Evolutionary conservation across 2,888 invertebrate genomes (phyloP), one percentile per base, ranked within the genome.

Genomic region (Nemapogon koenigi): DNA sequence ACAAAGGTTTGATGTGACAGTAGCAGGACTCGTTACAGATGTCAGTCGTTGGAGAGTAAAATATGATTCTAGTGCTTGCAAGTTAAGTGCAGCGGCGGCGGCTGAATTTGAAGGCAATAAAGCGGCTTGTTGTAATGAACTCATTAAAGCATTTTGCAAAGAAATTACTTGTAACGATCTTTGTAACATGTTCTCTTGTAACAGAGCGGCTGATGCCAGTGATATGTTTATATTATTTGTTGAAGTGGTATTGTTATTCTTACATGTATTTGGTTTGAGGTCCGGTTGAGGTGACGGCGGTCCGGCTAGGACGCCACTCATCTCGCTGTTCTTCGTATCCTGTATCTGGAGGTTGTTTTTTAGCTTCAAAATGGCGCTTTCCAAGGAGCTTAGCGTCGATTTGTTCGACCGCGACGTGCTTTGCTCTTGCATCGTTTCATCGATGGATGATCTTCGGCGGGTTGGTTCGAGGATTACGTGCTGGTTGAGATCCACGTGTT

Each of bases 51-150:
- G 92, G 44, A 92, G 72, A 35, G 91, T 88, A 61, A 92, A 80
- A 73, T 92, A 92, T 30, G 91, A 91, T 79, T 92, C 92, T 43
- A 92, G 71, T 17, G 92, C 92, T 71, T 92, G 92, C 22, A 92
- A 81, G 62, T 91, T 91, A 14, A 93, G 78, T 0, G 92, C 92
- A 25, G 90, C 89, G 25, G 91, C 91, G 6, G 91, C 91, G 3
- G 91, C 89, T 2, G 91, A 91, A 50, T 91, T 90, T 1, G 88
- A 87, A 4, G 91, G 91, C 50, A 92, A 63, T 16, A 92, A 72
- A 0, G 91, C 91, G 1, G 91, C 92, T 57, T 91, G 89, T 61
- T 91, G 91, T 46, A 92, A 69, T 7, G 91, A 90, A 53, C 87
- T 89, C 71, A 92, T 87, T 83, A 93, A 87, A 6, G 91, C 90